Percentiles rank a stretch among this genome's conserved stretches.
phyloP scores from a whole-genome alignment of 92 coral and sea anemone species.

The Nematostella vectensis region DNA sequence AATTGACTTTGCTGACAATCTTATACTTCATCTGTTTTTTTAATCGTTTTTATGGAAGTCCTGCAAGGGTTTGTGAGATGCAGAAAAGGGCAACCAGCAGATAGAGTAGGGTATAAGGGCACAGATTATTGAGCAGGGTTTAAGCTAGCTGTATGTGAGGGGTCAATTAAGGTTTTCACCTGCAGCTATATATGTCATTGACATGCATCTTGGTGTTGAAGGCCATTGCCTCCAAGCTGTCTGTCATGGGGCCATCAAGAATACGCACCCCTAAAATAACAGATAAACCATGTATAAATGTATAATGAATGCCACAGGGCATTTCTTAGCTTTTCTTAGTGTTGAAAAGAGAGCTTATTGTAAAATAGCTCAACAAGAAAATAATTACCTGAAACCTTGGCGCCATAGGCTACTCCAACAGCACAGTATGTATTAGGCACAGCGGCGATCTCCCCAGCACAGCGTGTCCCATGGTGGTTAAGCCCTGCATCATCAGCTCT shows the following conservation, averaged over 20 bases:
- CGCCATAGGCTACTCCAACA: constrained; percentile 95
- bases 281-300: neutral
- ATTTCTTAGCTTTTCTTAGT: too few species aligned
- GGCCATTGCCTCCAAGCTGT: constrained; percentile 97
- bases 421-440: constrained; percentile 96
- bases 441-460: constrained; percentile 99
- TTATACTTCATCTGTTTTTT: too few species aligned
- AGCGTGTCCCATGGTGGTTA: constrained; percentile 97
- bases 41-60: too few species aligned
- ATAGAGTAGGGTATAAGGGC: too few species aligned
- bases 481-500: constrained; percentile 96
- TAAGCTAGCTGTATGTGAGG: too few species aligned
- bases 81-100: too few species aligned
- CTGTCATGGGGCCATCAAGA: constrained; percentile 98
- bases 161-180: too few species aligned
- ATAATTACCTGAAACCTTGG: constrained; percentile 85
- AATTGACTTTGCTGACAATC: too few species aligned
- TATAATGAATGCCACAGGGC: neutral
- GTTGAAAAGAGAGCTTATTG: too few species aligned
- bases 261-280: constrained; percentile 74
- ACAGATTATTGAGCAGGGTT: too few species aligned
- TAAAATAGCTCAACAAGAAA: too few species aligned
- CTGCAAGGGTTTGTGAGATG: too few species aligned
- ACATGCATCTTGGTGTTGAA: constrained; percentile 76
- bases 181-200: constrained; percentile 96